phyloP scores from a whole-genome alignment of 2,113 vertebrate genomes.

The Gallinago jamesoni region DNA sequence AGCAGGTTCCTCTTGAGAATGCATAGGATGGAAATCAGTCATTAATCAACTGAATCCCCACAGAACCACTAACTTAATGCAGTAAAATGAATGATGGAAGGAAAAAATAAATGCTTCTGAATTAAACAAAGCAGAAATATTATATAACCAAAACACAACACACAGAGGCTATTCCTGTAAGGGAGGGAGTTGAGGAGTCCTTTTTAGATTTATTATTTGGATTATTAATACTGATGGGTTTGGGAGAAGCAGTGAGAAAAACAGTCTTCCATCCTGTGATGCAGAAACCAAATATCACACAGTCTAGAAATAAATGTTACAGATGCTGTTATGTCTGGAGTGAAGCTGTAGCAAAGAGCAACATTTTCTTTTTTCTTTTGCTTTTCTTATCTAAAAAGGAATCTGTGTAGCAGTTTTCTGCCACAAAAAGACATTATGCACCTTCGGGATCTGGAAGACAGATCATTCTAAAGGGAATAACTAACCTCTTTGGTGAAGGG shows the following conservation, averaged over 20 bases:
- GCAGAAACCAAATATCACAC: constrained; percentile 43
- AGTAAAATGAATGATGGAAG: constrained; percentile 56
- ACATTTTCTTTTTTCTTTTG: not conserved
- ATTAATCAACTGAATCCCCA: constrained; percentile 59
- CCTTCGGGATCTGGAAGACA: not conserved
- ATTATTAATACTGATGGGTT: constrained; percentile 73
- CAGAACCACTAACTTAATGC: constrained; percentile 49
- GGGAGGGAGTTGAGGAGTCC: not conserved
- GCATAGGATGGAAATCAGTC: constrained; percentile 53
- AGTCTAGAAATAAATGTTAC: constrained; percentile 53
- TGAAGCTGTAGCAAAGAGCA: not conserved
- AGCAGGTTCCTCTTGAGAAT: not conserved
- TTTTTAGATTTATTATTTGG: constrained; percentile 64
- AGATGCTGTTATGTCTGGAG: constrained; percentile 15
- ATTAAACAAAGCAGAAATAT: constrained; percentile 47
- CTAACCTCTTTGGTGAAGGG: not conserved
- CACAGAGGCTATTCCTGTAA: not conserved
- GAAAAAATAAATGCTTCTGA: constrained; percentile 55
- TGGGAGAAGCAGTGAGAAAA: constrained; percentile 25
- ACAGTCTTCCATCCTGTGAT: constrained; percentile 38
- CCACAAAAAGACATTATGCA: not conserved
- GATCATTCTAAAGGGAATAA: not conserved
- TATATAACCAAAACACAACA: constrained; percentile 23
- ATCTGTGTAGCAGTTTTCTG: not conserved
- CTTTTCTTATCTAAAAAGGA: not conserved